Evolutionary conservation across 2,888 invertebrate genomes (phyloP), one percentile per base, ranked within the genome.

Genomic region (Minunthozetes semirufus): DNA sequence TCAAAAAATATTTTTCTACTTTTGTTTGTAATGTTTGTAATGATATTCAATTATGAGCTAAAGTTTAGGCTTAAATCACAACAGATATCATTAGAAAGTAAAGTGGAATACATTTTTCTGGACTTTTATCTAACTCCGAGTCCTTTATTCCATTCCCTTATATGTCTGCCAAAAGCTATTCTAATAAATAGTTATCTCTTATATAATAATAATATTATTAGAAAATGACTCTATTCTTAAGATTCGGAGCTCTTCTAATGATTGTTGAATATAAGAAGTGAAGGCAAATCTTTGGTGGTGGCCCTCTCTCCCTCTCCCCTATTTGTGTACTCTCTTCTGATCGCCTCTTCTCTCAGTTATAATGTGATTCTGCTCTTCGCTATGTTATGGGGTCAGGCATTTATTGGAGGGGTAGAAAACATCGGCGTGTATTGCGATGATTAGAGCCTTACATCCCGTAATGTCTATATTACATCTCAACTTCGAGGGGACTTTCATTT

Each of bases 401-500:
- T 33, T 63, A 38, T 33, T 33, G 63, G 63, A 63, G 29, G 63
- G 63, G 63, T 33, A 33, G 63, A 2, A 17, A 50, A n/a, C 4
- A n/a, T 33, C 33, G 63, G 63, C 33, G 33, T 63, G 63, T 33
- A 63, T 63, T 63, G 63, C 33, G 63, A 63, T 63, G 63, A 63
- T 63, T 63, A 63, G 63, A 33, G 63, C 33, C 63, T 33, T 38
- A 33, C 63, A 63, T 63, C 38, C 63, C 63, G 33, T 63, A 63
- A 63, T 63, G 63, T 63, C 63, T 63, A 63, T 63, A 63, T 63
- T 63, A 33, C 33, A 61, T n/a, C n/a, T n/a, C n/a, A n/a, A n/a
- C n/a, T n/a, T 15, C 53, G n/a, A n/a, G n/a, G n/a, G n/a, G n/a
- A n/a, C n/a, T n/a, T n/a, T n/a, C n/a, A n/a, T n/a, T n/a, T n/a